Base-by-base conservation (phyloP, 2,113 vertebrate genomes). In the Chaenocephalus aceratus region DNA sequence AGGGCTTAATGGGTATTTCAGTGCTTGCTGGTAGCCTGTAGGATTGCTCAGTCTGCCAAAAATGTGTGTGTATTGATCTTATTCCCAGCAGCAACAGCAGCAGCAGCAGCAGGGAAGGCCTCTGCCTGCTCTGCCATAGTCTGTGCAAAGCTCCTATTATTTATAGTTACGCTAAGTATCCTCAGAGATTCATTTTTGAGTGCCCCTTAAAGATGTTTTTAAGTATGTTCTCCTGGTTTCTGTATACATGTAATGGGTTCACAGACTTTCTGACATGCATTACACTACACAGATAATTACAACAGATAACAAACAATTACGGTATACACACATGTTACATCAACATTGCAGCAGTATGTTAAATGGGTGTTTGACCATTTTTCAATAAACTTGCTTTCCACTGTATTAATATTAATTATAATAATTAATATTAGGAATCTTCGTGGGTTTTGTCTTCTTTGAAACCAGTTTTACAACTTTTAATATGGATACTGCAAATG, bases 1-100 rank as follows among this genome's bases (percentile, higher is more conserved):
- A 79, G 70, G 64, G 60, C 65, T 60, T 93, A 84, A 90, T 90
- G 79, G 67, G 59, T 90, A 53, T 86, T 86, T 86, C 72, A 79
- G 81, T 60, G 65, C 75, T 85, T 76, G 75, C 84, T 84, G 75
- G 52, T 86, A 76, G 79, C 80, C 66, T 77, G 51, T 81, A 69
- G 85, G 70, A 85, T 78, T 74, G 76, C 83, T 83, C 78, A 83
- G 74, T 74, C 86, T 45, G 75, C 81, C 75, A 79, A 67, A 84
- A 85, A 78, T n/a, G n/a, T 69, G 74, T 87, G 48, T 34, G 49
- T 83, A 93, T 93, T 76, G 92, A 91, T 93, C 75, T 36, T 83
- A 56, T 88, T 89, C 85, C 79, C 84, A 85, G 83, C 75, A 85
- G 83, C 77, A 88, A 76, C 26, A 26, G 26, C 26, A 26, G 26